Percentiles rank a stretch among this genome's conserved stretches.
Conservation (phyloP, 2,113 vertebrate species). For the Pseudorhombus dupliciocellatus region DNA sequence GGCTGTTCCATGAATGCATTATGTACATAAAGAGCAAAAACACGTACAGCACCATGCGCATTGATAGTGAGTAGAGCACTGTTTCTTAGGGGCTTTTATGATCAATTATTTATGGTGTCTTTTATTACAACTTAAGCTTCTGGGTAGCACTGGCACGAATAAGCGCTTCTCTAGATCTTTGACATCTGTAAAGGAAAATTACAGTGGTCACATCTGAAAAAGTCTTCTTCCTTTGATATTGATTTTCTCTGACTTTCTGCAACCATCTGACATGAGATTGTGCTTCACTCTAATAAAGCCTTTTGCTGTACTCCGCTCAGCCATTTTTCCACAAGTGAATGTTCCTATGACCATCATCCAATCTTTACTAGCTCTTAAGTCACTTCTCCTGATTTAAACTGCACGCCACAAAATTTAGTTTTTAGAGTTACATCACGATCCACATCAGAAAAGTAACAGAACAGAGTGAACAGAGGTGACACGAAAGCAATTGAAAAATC, state of each 20-base stretch:
- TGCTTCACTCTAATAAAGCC: not conserved
- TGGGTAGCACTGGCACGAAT: constrained; percentile 12
- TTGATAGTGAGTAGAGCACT: constrained; percentile 41
- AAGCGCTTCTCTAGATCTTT: constrained; percentile 13
- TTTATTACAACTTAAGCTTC: constrained; percentile 51
- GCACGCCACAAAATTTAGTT: not conserved
- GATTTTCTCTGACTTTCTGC: not conserved
- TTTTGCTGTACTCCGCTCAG: not conserved
- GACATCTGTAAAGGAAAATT: constrained; percentile 21
- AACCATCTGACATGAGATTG: not conserved
- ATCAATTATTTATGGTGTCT: constrained; percentile 60
- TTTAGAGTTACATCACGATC: constrained; percentile 5
- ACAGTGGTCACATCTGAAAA: not conserved
- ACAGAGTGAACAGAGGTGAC: constrained; percentile 6
- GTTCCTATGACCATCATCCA: not conserved
- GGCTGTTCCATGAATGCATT: constrained; percentile 19
- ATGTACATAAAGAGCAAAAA: constrained; percentile 21
- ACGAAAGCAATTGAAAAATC: constrained; percentile 22
- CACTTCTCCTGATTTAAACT: constrained; percentile 5
- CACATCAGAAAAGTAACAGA: not conserved
- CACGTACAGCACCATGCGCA: constrained; percentile 42
- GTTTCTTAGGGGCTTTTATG: constrained; percentile 36
- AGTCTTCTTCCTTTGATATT: not conserved
- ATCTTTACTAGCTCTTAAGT: constrained; percentile 12
- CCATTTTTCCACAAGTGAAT: not conserved